These are phyloP conservation scores for Halichondria panicea DNA, from an alignment of 37 sponge, comb jelly and placozoan species.

Conservation along the genomic window DNA sequence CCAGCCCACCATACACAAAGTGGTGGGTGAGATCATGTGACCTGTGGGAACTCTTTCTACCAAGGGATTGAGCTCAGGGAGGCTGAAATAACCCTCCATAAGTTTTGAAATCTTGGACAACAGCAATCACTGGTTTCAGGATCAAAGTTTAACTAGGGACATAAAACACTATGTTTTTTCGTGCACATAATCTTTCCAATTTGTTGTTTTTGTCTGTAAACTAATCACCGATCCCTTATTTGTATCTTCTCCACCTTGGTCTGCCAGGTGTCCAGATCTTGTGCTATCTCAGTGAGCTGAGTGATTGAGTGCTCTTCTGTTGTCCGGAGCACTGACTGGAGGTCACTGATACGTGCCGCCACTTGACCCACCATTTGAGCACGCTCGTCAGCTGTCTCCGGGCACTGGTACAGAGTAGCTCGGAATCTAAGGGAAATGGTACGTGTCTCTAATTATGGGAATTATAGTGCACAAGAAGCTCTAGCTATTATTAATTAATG, in stretches of 20 bases:
- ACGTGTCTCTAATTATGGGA: not conserved
- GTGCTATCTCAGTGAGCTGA: constrained; percentile 80
- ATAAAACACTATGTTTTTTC: too few relatives aligned
- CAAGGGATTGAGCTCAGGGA: too few relatives aligned
- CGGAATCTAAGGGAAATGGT: constrained; percentile 65
- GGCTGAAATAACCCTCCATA: too few relatives aligned
- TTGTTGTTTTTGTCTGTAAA: too few relatives aligned
- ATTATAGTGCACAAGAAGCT: not conserved
- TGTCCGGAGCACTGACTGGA: constrained; percentile 76
- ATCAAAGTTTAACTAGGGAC: too few relatives aligned
- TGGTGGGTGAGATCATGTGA: too few relatives aligned
- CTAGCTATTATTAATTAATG: not conserved
- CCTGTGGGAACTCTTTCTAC: too few relatives aligned
- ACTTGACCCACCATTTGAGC: constrained; percentile 76
- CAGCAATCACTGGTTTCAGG: too few relatives aligned
- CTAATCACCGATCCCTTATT: too few relatives aligned
- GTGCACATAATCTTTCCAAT: too few relatives aligned
- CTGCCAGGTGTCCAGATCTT: constrained; percentile 82
- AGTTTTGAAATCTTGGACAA: too few relatives aligned
- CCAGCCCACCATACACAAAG: too few relatives aligned
- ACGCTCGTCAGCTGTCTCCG: constrained; percentile 81
- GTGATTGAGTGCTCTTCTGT: constrained; percentile 90
- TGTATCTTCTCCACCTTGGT: constrained; percentile 72
- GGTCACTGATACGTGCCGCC: constrained; percentile 71
- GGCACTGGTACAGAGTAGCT: constrained; percentile 97